phyloP scores from a whole-genome alignment of 2,797 vertebrate species.

The Pangasius sanitwongsei region DNA sequence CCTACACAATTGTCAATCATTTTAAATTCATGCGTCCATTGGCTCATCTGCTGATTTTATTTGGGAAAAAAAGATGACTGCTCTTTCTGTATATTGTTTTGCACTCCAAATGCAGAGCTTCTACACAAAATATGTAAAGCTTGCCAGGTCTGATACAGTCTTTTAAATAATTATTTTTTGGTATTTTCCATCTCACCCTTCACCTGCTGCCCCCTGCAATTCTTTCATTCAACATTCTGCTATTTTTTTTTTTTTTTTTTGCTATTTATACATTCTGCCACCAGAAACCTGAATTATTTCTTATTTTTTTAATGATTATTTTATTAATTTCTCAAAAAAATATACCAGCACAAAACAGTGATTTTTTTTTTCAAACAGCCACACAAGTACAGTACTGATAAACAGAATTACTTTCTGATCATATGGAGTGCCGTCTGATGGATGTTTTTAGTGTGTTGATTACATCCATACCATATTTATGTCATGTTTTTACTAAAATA shows the following conservation, averaged over 20 bases:
- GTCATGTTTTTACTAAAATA: not conserved
- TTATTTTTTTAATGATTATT: not conserved
- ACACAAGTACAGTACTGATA: not conserved
- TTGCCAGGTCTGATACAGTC: not conserved
- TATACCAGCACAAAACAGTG: not conserved
- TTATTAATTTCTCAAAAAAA: not conserved
- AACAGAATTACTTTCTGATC: not conserved
- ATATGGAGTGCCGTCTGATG: not conserved
- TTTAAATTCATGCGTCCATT: not conserved
- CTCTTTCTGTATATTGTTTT: not conserved
- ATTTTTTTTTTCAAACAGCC: not conserved
- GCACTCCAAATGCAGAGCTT: not conserved
- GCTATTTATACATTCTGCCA: not conserved
- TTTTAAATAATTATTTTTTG: not conserved
- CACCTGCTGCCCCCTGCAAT: not conserved
- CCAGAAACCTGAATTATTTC: not conserved
- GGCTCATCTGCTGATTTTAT: not conserved
- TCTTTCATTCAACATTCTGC: not conserved
- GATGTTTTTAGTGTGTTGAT: not conserved
- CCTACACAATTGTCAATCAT: not conserved
- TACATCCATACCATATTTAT: not conserved
- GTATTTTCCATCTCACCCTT: not conserved
- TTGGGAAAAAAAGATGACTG: not conserved
- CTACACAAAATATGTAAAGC: not conserved
- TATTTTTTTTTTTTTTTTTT: not conserved